A percentile compares a stretch with the other conserved stretches of the same genome.
These are phyloP conservation scores for Anhinga anhinga DNA, from an alignment of 2,113 vertebrate species.

Conservation along the genomic window DNA sequence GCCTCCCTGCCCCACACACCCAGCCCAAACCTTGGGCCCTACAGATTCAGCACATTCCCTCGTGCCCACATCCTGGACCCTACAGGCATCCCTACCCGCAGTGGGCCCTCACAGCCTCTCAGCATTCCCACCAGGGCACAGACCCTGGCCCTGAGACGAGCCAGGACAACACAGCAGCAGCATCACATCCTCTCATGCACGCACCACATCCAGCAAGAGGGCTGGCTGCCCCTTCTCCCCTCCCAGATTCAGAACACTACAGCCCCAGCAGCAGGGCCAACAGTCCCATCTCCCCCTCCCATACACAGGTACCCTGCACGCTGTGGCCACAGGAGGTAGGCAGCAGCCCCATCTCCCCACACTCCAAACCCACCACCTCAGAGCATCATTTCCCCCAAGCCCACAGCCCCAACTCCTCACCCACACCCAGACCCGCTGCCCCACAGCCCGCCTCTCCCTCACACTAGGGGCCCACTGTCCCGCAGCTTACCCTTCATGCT, in stretches of 20 bases:
- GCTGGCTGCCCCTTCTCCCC: not conserved
- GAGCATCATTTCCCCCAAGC: not conserved
- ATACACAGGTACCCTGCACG: accelerated
- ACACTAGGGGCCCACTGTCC: accelerated
- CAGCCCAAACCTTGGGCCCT: not conserved
- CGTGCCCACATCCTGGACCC: not conserved
- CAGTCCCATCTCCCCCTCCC: not conserved
- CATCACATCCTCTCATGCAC: not conserved
- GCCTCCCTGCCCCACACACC: not conserved
- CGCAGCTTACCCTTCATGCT: accelerated
- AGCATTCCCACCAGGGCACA: not conserved
- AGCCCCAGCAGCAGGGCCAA: not conserved
- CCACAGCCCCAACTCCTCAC: not conserved
- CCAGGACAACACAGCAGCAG: not conserved
- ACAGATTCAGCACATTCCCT: not conserved
- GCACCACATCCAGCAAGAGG: not conserved
- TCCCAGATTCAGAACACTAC: not conserved
- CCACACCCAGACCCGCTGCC: not conserved
- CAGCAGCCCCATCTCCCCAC: not conserved
- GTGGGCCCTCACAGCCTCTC: not conserved
- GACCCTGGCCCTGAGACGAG: not conserved
- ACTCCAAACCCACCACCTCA: not conserved
- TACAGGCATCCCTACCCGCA: not conserved
- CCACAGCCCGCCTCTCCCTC: not conserved
- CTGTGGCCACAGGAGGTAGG: not conserved